Conservation (phyloP, 2,113 vertebrate genomes). For the Sturnira hondurensis region DNA sequence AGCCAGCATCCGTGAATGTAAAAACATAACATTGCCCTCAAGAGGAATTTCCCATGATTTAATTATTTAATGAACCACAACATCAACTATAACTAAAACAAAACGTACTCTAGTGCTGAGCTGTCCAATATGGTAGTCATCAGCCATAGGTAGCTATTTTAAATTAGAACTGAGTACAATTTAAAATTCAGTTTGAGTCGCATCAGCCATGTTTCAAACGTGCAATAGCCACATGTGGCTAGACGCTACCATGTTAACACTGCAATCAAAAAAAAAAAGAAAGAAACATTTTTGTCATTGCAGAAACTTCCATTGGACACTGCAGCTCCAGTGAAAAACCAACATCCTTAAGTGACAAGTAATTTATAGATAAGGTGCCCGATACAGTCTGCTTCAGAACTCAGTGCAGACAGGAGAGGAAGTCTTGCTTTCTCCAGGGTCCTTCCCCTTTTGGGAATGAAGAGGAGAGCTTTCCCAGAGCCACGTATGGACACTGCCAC, state of each 20-base stretch:
- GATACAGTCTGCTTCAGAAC: background rate
- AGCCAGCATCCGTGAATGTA: background rate
- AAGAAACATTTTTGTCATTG: background rate
- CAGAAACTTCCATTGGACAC: background rate
- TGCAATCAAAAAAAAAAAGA: background rate
- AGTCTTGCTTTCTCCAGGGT: background rate
- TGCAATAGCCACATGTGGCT: background rate
- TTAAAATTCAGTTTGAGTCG: background rate
- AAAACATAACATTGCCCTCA: background rate
- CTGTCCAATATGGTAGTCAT: background rate
- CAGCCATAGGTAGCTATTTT: background rate
- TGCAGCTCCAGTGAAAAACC: background rate
- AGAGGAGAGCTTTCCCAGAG: background rate
- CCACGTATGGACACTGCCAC: background rate
- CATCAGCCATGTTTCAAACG: background rate
- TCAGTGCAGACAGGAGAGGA: background rate
- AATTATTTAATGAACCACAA: background rate
- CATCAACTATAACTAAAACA: constrained; percentile 4
- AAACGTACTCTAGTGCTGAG: background rate
- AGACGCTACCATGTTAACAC: background rate
- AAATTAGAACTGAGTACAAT: background rate
- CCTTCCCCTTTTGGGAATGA: background rate
- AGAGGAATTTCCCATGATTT: background rate
- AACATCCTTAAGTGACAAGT: background rate
- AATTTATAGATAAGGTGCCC: background rate